These are phyloP conservation scores for Apocrypta bakeri DNA, from an alignment of 1,140 invertebrate genomes.

Conservation along the genomic window DNA sequence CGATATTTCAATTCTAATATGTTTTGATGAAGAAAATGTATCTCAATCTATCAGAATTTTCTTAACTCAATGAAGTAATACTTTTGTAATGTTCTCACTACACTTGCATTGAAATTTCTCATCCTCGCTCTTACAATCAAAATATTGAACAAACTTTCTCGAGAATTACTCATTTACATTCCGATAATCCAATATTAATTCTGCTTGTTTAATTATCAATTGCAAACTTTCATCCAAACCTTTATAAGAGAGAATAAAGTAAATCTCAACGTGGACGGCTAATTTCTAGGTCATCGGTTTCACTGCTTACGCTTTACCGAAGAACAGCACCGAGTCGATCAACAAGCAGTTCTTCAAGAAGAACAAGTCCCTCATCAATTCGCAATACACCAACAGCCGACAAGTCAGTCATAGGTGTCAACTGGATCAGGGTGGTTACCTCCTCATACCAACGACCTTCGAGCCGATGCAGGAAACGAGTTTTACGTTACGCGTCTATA, in stretches of 20 bases:
- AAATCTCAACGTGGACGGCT: not conserved
- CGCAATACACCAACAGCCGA: slow-evolving; percentile 92
- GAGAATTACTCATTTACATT: too few species aligned
- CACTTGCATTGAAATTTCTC: too few species aligned
- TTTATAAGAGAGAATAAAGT: not conserved
- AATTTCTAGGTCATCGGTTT: slow-evolving; percentile 87
- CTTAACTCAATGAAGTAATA: too few species aligned
- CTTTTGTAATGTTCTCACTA: too few species aligned
- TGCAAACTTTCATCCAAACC: not conserved
- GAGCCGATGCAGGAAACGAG: slow-evolving; percentile 92
- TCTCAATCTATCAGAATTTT: too few species aligned
- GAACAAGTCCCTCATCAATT: slow-evolving; percentile 91
- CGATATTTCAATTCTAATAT: too few species aligned
- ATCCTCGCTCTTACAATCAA: too few species aligned
- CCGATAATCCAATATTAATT: too few species aligned
- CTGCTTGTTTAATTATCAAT: too few species aligned
- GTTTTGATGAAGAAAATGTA: too few species aligned
- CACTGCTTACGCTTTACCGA: slow-evolving; percentile 88
- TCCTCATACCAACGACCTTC: slow-evolving; percentile 93
- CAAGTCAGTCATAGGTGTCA: slow-evolving; percentile 89
- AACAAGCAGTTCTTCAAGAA: slow-evolving; percentile 89
- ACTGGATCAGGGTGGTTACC: slow-evolving; percentile 88
- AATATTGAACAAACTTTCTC: too few species aligned
- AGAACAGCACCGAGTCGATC: slow-evolving; percentile 81
- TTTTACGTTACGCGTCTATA: slow-evolving; percentile 89